These are phyloP conservation scores for Minunthozetes semirufus DNA, from an alignment of 2,888 invertebrate genomes.

Conservation along the genomic window DNA sequence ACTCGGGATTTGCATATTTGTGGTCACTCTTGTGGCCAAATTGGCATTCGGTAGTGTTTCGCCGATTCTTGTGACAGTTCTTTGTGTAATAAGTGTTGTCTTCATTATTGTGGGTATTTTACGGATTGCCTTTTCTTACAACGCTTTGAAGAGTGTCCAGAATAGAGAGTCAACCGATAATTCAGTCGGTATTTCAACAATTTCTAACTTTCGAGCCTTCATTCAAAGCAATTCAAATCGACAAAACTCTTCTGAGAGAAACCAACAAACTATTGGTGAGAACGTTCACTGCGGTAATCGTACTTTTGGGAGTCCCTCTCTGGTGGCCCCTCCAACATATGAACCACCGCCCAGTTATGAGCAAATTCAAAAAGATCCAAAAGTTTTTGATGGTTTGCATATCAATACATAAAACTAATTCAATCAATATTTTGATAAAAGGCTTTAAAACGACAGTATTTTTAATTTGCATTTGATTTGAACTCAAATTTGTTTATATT, in stretches of 20 bases:
- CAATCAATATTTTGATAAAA: too few species aligned
- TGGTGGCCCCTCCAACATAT: background rate
- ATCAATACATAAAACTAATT: too few species aligned
- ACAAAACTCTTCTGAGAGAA: background rate
- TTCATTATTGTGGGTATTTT: background rate
- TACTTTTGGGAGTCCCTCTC: background rate
- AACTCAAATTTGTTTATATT: background rate
- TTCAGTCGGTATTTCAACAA: background rate
- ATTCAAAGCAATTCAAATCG: slow-evolving; percentile 3
- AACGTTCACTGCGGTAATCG: background rate
- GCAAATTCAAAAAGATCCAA: background rate
- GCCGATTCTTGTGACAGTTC: background rate
- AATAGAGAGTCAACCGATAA: background rate
- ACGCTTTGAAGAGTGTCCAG: background rate
- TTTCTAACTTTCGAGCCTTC: slow-evolving; percentile 16
- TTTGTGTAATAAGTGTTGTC: background rate
- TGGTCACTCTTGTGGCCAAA: background rate
- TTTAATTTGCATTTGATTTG: too few species aligned
- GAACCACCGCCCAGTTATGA: slow-evolving; percentile 27
- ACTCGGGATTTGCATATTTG: slow-evolving; percentile 17
- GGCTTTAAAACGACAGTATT: too few species aligned
- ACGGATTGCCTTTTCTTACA: background rate
- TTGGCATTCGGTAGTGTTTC: slow-evolving; percentile 4
- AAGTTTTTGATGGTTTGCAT: background rate
- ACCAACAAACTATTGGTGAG: background rate